Base-by-base conservation (phyloP, 2,113 vertebrate species). In the Verasper variegatus region DNA sequence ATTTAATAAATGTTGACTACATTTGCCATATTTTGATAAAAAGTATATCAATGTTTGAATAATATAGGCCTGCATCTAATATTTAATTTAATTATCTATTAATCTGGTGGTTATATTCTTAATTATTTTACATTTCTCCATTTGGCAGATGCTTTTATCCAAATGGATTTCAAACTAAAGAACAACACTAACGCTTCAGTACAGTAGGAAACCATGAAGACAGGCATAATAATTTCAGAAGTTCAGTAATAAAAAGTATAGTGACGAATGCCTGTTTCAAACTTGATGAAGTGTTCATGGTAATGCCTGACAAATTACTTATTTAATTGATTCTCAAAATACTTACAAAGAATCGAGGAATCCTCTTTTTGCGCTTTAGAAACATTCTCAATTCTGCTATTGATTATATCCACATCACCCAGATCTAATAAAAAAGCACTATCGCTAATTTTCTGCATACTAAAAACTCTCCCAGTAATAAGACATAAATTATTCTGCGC, bases 371-470 rank as follows among this genome's bases (percentile, higher is more conserved):
- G 27, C 59, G 37, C 45, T 20, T 21, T 27, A 10, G 0, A 67
- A 1, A 15, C 6, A 60, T 5, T 24, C 14, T 27, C 42, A 71
- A 45, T 18, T 55, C 31, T 24, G 5, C 4, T 57, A 57, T 70
- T 31, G 65, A 59, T 42, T 47, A 56, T 1, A 24, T 20, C 37
- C 6, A 15, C 62, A 49, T 63, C 58, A n/a, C n/a, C 15, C 7
- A 40, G 35, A 60, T n/a, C 52, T 58, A 68, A 74, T 70, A 55
- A 68, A 67, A 68, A 75, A 66, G 1, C 49, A 5, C 2, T 11
- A 15, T 4, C 9, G 21, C 31, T 73, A 5, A 47, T 76, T 68
- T 63, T 58, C 59, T 62, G 68, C 80, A 74, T 35, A 83, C 77
- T 49, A 77, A 63, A 66, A 68, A 68, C 35, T 54, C 54, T 60